Evolutionary conservation across 2,888 invertebrate species (phyloP), one percentile per base, ranked within the genome.

Genomic region (Leistus spinibarbis): DNA sequence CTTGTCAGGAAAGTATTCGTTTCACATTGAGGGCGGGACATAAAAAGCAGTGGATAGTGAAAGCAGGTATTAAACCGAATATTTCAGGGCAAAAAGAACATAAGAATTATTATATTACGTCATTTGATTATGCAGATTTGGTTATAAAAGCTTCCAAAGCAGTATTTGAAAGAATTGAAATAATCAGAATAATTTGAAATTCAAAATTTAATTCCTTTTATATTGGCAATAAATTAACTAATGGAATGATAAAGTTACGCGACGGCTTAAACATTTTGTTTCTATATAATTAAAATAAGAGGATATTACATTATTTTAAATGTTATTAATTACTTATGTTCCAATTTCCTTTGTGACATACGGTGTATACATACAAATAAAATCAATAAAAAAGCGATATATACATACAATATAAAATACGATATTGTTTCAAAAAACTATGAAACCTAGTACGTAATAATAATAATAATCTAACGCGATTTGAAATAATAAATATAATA

Each of bases 1-100:
- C 84, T 80, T 84, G 84, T 85, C 85, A 83, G 84, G 85, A 85
- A 86, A 86, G 86, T 85, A 81, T 81, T 82, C 79, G 24, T 77
- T 76, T 80, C 79, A 80, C 80, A 81, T 78, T 81, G 82, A 83
- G 82, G 79, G 77, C 76, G 77, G 81, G 82, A 80, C 79, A 81
- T 77, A 83, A 83, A 78, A 84, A 84, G 83, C 82, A 78, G 75
- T 75, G 75, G 54, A 64, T 23, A 27, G 64, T 64, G 64, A 64
- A 64, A 19, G 24, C 24, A 64, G 23, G 64, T 40, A 40, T 40
- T 40, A 40, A 40, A 40, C 40, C 40, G 40, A 40, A 40, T 40
- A 40, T 40, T 13, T 10, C 40, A 40, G 5, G 7, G 40, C 7
- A 40, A 40, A 7, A 40, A 40, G 40, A 40, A 16, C 20, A 57